Evolutionary conservation across 2,888 invertebrate species (phyloP).

Genomic region (Digitonthophagus gazella): DNA sequence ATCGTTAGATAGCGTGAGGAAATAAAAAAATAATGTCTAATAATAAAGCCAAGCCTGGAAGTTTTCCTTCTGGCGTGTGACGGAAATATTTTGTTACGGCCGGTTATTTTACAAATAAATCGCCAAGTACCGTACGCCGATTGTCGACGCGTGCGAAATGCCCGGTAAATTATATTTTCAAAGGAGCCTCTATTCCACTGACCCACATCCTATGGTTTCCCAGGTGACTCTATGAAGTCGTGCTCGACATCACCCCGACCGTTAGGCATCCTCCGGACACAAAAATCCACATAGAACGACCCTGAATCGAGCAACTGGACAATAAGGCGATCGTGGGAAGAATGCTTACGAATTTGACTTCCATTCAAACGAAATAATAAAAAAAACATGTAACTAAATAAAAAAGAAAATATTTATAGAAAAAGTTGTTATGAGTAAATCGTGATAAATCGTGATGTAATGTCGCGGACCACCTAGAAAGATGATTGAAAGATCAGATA

Average conservation of each 20-base stretch:
- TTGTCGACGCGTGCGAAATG: not conserved
- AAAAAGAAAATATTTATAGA: too few relatives aligned
- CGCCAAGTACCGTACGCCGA: not conserved
- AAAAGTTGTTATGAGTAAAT: too few relatives aligned
- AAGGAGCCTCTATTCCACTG: constrained; percentile 5
- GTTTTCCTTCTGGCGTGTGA: not conserved
- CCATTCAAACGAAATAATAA: not conserved
- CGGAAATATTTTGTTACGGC: not conserved
- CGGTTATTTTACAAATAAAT: not conserved
- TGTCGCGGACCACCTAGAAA: not conserved
- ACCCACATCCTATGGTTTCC: constrained; percentile 18
- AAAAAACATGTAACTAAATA: too few relatives aligned
- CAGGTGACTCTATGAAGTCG: constrained; percentile 24
- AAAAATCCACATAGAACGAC: not conserved
- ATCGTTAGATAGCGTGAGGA: not conserved
- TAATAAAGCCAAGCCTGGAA: not conserved
- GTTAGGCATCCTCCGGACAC: constrained; percentile 1
- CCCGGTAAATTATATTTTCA: not conserved
- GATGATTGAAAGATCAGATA: not conserved
- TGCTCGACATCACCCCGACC: constrained; percentile 23
- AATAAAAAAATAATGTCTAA: not conserved
- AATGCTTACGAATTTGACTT: not conserved
- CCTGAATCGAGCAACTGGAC: not conserved
- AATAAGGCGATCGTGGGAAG: not conserved
- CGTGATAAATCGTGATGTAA: not conserved